These are phyloP conservation scores for Cydia fagiglandana DNA, from an alignment of 1,140 invertebrate species.

Conservation along the genomic window DNA sequence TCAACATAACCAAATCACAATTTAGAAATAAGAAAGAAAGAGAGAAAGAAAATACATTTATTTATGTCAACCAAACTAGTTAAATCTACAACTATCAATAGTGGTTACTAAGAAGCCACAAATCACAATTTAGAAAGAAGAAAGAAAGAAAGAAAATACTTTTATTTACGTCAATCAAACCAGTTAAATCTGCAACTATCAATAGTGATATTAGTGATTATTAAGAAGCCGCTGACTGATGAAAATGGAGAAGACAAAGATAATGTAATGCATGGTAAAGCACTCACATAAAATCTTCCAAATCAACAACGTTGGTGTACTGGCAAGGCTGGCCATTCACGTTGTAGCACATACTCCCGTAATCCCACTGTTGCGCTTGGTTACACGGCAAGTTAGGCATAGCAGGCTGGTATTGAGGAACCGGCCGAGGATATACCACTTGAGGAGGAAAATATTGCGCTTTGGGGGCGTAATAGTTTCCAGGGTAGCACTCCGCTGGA, in stretches of 20 bases:
- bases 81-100: no score
- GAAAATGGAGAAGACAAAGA: neutral
- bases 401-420: conserved; percentile 35
- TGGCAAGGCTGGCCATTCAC: conserved; percentile 82
- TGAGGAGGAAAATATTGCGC: conserved; percentile 45
- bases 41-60: no score
- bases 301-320: conserved; percentile 81
- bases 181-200: no score
- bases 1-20: conserved; percentile 17
- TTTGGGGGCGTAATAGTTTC: conserved; percentile 48
- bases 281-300: conserved; percentile 86
- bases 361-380: conserved; percentile 79
- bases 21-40: no score
- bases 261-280: neutral
- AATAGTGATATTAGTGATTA: no score
- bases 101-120: no score
- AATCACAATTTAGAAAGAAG: no score
- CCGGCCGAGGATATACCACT: conserved; percentile 46
- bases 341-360: conserved; percentile 81
- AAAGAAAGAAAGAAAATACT: no score
- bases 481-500: conserved; percentile 56
- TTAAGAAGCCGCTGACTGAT: neutral
- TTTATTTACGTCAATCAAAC: no score
- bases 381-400: conserved; percentile 77
- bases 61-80: no score